phyloP scores from a whole-genome alignment of 2,797 vertebrate species.

The Chrysocyon brachyurus region DNA sequence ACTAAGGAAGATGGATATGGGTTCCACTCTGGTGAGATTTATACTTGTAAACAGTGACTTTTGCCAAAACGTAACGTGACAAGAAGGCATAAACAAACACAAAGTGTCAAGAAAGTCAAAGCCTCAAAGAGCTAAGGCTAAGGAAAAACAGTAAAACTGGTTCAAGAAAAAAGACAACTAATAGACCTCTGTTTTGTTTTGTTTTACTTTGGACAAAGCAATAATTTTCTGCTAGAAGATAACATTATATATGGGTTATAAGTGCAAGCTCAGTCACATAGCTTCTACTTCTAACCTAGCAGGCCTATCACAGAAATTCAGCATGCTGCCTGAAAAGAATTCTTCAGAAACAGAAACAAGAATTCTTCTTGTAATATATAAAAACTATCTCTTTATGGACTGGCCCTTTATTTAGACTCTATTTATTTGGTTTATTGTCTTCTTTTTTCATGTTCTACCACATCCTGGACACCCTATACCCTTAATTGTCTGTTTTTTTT shows the following conservation, averaged over 20 bases:
- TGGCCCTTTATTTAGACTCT: not conserved
- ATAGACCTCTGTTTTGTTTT: not conserved
- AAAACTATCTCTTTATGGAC: not conserved
- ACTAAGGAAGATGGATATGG: not conserved
- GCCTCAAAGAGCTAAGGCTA: not conserved
- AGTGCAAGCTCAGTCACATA: not conserved
- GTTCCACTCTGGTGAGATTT: not conserved
- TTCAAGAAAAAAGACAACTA: not conserved
- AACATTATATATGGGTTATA: not conserved
- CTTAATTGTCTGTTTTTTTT: not conserved
- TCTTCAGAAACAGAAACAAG: not conserved
- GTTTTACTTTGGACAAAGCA: slow-evolving; percentile 7
- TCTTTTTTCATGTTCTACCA: not conserved
- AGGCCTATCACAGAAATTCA: not conserved
- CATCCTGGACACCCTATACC: not conserved
- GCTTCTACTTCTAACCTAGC: not conserved
- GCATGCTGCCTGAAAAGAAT: not conserved
- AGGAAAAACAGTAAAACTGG: not conserved
- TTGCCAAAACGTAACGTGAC: not conserved
- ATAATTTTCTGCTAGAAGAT: not conserved
- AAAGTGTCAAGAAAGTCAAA: slow-evolving; percentile 27
- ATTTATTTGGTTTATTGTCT: not conserved
- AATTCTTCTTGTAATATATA: not conserved
- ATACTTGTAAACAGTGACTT: not conserved
- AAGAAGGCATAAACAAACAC: not conserved